Evolutionary conservation across 2,113 vertebrate species (phyloP).

Genomic region (Rhagologus leucostigma): DNA sequence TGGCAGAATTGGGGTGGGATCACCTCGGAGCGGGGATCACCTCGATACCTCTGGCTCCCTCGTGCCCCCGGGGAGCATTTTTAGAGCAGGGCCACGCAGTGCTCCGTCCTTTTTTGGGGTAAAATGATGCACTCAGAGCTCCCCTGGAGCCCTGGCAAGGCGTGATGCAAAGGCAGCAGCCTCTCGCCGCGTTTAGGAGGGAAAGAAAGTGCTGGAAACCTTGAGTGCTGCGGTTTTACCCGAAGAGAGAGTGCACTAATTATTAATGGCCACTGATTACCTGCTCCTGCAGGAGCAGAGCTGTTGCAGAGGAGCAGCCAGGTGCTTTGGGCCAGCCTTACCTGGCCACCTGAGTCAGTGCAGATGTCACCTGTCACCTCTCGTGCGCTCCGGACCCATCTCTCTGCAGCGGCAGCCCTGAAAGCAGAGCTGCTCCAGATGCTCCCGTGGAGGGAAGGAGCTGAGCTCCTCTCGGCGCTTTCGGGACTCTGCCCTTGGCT

Average conservation of each 20-base stretch:
- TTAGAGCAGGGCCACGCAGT: background rate
- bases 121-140: background rate
- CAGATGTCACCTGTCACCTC: background rate
- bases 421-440: background rate
- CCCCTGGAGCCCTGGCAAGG: background rate
- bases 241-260: background rate
- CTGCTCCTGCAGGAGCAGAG: background rate
- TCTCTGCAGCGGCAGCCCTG: background rate
- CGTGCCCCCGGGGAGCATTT: rapidly evolving
- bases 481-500: background rate
- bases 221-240: background rate
- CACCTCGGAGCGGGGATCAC: background rate
- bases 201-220: background rate
- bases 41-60: background rate
- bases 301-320: background rate
- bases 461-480: background rate
- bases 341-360: background rate
- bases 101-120: background rate
- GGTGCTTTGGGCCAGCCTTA: background rate
- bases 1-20: background rate
- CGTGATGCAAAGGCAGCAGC: background rate
- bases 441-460: background rate
- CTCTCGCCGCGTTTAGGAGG: background rate
- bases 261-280: background rate
- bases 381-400: background rate